phyloP scores from a whole-genome alignment of 2,888 invertebrate genomes.

The Elegia similella region DNA sequence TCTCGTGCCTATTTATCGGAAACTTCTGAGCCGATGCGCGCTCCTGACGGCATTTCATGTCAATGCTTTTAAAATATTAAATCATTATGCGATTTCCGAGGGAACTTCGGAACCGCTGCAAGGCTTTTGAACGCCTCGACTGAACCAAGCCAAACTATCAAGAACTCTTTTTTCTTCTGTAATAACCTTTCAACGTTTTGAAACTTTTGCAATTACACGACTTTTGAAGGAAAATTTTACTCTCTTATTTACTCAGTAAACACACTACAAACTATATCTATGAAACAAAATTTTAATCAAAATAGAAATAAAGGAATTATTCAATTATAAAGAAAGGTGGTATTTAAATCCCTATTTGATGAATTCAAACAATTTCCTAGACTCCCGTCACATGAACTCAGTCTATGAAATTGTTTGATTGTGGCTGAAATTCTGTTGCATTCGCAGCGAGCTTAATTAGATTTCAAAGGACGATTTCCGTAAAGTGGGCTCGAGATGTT shows the following conservation, averaged over 20 bases:
- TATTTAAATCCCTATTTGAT: too few relatives aligned
- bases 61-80: constrained; percentile 19
- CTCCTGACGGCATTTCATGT: constrained; percentile 18
- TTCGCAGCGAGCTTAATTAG: too few relatives aligned
- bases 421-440: too few relatives aligned
- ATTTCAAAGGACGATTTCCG: neutral
- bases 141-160: neutral
- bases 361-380: too few relatives aligned
- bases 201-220: neutral
- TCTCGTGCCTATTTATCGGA: constrained; percentile 33
- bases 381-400: too few relatives aligned
- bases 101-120: neutral
- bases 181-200: neutral
- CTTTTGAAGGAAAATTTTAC: neutral
- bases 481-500: constrained; percentile 21
- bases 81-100: constrained; percentile 1
- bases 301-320: too few relatives aligned
- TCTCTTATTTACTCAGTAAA: too few relatives aligned
- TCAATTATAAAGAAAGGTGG: too few relatives aligned
- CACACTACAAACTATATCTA: too few relatives aligned
- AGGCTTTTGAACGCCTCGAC: constrained; percentile 7
- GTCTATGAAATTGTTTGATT: too few relatives aligned
- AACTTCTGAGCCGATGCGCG: constrained; percentile 30
- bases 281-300: too few relatives aligned
- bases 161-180: neutral